Base-by-base conservation (phyloP, 2,888 invertebrate genomes). In the Xylota sylvarum region DNA sequence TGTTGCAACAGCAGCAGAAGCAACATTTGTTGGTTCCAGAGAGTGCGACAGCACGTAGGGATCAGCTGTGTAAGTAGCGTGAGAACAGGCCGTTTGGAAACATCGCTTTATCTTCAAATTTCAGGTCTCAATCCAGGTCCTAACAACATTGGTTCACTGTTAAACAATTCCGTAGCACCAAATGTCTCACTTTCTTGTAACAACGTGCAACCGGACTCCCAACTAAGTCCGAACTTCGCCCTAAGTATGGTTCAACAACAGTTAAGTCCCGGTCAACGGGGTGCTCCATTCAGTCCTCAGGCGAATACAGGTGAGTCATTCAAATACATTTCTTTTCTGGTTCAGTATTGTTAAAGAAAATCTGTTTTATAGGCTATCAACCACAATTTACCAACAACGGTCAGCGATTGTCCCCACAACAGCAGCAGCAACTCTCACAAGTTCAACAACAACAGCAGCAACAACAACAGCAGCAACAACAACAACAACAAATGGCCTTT, bases 131-230 rank as follows among this genome's bases (percentile, higher is more conserved):
- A 91, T 90, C 90, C 92, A 64, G 91, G 91, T 88, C 89, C 92
- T 37, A 91, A 91, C 88, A 97, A 96, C 90, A 97, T 98, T 90
- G 97, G 96, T 91, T 97, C 96, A 86, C 94, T 98, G 89, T 94
- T 98, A 90, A 97, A 96, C 91, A 96, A 96, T 89, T 96, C 96
- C 60, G 93, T 92, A 72, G 97, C 97, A 87, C 97, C 97, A 73
- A 98, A 98, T 92, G 98, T 98, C 70, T 95, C 98, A 84, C 94
- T 98, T 88, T 96, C 97, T 92, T 94, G 96, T 83, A 94, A 95
- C 48, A 94, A 95, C 89, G 92, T 94, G 89, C 94, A 94, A 12
- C 93, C 94, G 81, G 94, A 94, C 88, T 94, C 94, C 62, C 93
- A 95, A 91, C 93, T 95, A 87, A 96, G 96, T 89, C 95, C 96